Conservation (phyloP, 2,797 vertebrate genomes). For the Enteromius unitaeniatus region DNA sequence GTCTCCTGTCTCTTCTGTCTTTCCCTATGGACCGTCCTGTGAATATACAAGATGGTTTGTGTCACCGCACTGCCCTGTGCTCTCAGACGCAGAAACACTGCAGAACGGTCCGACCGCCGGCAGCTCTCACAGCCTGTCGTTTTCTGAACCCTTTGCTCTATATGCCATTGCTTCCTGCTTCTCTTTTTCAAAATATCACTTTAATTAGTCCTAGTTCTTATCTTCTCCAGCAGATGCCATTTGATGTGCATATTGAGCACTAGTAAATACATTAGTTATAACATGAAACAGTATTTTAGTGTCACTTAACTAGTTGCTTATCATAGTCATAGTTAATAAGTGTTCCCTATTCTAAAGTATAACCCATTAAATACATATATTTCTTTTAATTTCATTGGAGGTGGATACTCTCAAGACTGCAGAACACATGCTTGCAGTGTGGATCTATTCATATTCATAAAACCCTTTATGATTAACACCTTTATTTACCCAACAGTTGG, state of each 20-base stretch:
- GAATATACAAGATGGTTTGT: constrained; percentile 54
- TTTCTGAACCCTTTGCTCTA: constrained; percentile 29
- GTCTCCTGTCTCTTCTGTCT: constrained; percentile 57
- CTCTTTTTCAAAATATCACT: constrained; percentile 30
- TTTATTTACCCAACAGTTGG: too few species aligned
- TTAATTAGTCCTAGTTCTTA: constrained; percentile 33
- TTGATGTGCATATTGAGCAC: not conserved
- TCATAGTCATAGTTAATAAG: too few species aligned
- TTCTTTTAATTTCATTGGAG: not conserved
- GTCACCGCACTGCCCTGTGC: constrained; percentile 41
- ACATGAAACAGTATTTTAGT: not conserved
- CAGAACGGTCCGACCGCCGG: not conserved
- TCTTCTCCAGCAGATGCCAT: constrained; percentile 4
- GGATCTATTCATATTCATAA: not conserved
- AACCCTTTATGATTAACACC: too few species aligned
- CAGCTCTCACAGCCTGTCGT: constrained; percentile 25
- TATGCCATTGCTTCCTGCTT: constrained; percentile 14
- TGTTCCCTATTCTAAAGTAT: too few species aligned
- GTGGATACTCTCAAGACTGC: not conserved
- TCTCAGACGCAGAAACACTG: constrained; percentile 27
- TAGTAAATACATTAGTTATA: not conserved
- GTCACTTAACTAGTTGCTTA: too few species aligned
- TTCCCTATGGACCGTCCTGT: constrained; percentile 54
- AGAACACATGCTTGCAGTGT: not conserved
- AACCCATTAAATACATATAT: too few species aligned